These are phyloP conservation scores for Rana temporaria DNA, from an alignment of 2,113 vertebrate species.

Conservation along the genomic window DNA sequence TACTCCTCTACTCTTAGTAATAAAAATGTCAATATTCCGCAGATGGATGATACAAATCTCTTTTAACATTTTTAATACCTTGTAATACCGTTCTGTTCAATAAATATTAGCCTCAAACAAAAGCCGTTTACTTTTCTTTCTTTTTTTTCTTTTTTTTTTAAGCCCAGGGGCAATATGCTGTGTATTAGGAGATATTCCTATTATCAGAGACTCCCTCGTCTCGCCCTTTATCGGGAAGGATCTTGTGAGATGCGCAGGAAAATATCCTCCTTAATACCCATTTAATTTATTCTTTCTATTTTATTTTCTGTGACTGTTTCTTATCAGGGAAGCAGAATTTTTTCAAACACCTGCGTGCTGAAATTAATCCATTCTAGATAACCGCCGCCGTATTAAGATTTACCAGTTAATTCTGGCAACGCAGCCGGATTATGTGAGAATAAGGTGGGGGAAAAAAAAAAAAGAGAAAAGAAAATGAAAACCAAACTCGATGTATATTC, in stretches of 20 bases:
- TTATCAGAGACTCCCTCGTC: not conserved
- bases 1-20: not conserved
- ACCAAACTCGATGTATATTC: not conserved
- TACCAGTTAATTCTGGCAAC: constrained; percentile 48
- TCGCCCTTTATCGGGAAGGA: constrained; percentile 1
- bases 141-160: not conserved
- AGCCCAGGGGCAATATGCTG: not conserved
- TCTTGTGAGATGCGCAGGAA: not conserved
- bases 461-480: not conserved
- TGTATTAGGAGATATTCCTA: not conserved
- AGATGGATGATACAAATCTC: not conserved
- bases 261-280: not conserved
- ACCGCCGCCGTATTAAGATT: constrained; percentile 30
- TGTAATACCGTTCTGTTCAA: not conserved
- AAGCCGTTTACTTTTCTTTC: not conserved
- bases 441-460: not conserved
- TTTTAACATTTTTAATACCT: not conserved
- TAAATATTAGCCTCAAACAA: constrained; percentile 5
- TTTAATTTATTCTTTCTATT: constrained; percentile 48
- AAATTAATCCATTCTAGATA: constrained; percentile 50
- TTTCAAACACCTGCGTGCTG: constrained; percentile 34
- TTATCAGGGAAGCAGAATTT: constrained; percentile 16
- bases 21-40: not conserved
- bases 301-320: constrained; percentile 42
- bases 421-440: constrained; percentile 31